A percentile compares a stretch with the other conserved stretches of the same genome.
phyloP scores from a whole-genome alignment of 2,113 vertebrate genomes.

The Atlantisia rogersi region DNA sequence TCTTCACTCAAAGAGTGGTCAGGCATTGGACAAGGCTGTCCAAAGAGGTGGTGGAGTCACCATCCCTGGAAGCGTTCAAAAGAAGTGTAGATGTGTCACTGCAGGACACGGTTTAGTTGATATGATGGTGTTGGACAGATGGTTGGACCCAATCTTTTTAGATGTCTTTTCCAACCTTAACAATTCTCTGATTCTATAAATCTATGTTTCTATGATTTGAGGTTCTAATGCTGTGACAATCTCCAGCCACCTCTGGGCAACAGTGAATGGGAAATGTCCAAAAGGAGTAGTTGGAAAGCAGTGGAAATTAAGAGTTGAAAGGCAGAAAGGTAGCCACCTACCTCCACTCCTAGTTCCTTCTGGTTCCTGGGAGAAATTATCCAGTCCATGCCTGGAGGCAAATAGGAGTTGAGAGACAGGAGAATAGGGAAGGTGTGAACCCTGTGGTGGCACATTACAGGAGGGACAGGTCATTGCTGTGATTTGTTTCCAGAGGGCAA shows the following conservation, averaged over 20 bases:
- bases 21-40: no score
- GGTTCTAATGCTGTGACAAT: not conserved
- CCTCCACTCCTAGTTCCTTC: not conserved
- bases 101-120: no score
- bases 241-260: not conserved
- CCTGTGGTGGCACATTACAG: fast-evolving
- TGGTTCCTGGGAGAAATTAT: not conserved
- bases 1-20: no score
- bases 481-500: not conserved
- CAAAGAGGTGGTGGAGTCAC: no score
- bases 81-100: no score
- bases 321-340: not conserved
- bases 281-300: not conserved
- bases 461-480: not conserved
- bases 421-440: not conserved
- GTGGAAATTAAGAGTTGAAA: not conserved
- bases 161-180: no score
- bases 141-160: no score
- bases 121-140: no score
- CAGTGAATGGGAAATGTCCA: not conserved
- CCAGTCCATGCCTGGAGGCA: not conserved
- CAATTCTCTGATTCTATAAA: no score
- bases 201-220: not conserved
- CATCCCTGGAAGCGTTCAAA: no score
- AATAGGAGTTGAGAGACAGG: not conserved